phyloP scores from a whole-genome alignment of 1,140 invertebrate species.

The Cydia pomonella region DNA sequence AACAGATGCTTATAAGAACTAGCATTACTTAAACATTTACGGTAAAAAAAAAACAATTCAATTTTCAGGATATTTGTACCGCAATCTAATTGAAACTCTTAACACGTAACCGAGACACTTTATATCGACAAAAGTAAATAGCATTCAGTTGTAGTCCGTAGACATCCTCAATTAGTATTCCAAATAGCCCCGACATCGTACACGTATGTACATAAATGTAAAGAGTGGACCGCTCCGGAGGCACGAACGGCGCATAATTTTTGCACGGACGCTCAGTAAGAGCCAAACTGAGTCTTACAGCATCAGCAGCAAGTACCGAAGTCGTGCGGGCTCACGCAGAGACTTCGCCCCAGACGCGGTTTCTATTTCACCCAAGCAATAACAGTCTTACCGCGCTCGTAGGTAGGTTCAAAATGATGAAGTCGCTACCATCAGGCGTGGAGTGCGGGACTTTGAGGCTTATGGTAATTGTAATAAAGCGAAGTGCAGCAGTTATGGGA shows the following conservation, averaged over 20 bases:
- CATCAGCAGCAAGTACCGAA: slow-evolving; percentile 58
- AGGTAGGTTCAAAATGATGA: slow-evolving; percentile 79
- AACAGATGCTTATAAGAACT: too few relatives aligned
- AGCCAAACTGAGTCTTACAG: slow-evolving; percentile 62
- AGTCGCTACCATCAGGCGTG: slow-evolving; percentile 57
- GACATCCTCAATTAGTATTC: slow-evolving; percentile 78
- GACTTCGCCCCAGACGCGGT: slow-evolving; percentile 65
- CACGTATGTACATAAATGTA: slow-evolving; percentile 77
- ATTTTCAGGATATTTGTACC: not conserved
- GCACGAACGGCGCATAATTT: slow-evolving; percentile 78
- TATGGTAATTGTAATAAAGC: slow-evolving; percentile 81
- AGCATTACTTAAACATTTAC: not conserved
- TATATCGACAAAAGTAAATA: slow-evolving; percentile 49
- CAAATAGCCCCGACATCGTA: slow-evolving; percentile 78
- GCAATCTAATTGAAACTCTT: slow-evolving; percentile 19
- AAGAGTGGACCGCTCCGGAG: slow-evolving; percentile 74
- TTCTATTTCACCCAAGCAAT: slow-evolving; percentile 77
- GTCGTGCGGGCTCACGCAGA: slow-evolving; percentile 51
- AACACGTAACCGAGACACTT: slow-evolving; percentile 24
- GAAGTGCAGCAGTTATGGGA: slow-evolving; percentile 80
- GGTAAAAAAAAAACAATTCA: not conserved
- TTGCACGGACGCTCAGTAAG: slow-evolving; percentile 48
- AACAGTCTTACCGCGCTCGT: slow-evolving; percentile 73
- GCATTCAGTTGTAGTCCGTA: slow-evolving; percentile 60
- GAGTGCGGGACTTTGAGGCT: slow-evolving; percentile 79